Evolutionary conservation across 2,888 invertebrate genomes (phyloP).

Genomic region (Phytoseiulus persimilis): DNA sequence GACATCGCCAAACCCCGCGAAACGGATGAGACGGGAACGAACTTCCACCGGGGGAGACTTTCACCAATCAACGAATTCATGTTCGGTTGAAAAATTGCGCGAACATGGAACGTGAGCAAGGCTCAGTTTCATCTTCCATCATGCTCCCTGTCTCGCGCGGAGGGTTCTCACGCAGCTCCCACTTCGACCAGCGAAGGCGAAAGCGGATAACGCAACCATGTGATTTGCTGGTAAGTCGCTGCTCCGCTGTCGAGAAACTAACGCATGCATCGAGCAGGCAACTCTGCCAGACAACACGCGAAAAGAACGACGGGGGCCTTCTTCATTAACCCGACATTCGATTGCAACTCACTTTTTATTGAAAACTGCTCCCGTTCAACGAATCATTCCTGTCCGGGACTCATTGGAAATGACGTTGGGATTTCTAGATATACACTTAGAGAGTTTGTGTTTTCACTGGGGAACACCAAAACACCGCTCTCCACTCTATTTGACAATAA

Average conservation of each 20-base stretch:
- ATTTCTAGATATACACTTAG: neutral
- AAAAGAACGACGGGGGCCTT: neutral
- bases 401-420: neutral
- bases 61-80: neutral
- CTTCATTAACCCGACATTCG: neutral
- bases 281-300: neutral
- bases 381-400: neutral
- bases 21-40: too few relatives aligned
- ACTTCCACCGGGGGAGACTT: too few relatives aligned
- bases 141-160: too few relatives aligned
- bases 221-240: neutral
- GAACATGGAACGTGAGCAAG: neutral
- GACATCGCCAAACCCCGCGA: too few relatives aligned
- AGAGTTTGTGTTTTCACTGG: neutral
- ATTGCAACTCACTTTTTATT: neutral
- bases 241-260: neutral
- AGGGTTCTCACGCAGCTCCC: neutral
- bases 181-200: neutral
- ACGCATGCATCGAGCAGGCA: neutral
- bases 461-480: neutral
- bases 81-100: neutral
- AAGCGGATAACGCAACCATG: neutral
- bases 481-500: conserved; percentile 5
- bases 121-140: neutral
- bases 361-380: neutral